Percentiles rank a stretch among this genome's conserved stretches.
Evolutionary conservation across 2,888 invertebrate genomes (phyloP).

Genomic region (Megamerina dolium): DNA sequence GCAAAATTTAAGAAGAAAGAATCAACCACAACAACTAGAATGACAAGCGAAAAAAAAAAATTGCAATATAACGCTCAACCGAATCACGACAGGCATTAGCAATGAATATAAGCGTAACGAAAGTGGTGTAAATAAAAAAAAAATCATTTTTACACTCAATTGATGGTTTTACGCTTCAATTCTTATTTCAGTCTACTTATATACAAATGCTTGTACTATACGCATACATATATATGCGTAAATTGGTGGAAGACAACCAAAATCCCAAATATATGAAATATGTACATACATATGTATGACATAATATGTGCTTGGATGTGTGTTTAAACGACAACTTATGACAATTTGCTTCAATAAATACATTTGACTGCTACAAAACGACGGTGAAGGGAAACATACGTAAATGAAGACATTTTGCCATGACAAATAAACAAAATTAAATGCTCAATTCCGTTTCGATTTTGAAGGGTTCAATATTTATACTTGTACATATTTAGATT

Average conservation of each 20-base stretch:
- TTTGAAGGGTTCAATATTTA: not conserved
- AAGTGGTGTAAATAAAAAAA: constrained; percentile 7
- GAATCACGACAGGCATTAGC: too few species aligned
- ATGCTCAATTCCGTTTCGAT: not conserved
- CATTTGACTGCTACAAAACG: too few species aligned
- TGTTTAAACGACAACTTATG: constrained; percentile 6
- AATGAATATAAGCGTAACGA: not conserved
- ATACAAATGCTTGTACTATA: constrained; percentile 12
- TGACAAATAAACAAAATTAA: not conserved
- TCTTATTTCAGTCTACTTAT: constrained; percentile 25
- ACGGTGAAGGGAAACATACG: too few species aligned
- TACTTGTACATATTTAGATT: not conserved
- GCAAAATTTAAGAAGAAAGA: constrained; percentile 17
- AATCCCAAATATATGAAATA: not conserved
- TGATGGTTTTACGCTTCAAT: constrained; percentile 42
- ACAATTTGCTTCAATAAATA: too few species aligned
- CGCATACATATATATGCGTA: not conserved
- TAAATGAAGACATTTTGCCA: too few species aligned
- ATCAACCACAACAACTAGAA: constrained; percentile 7
- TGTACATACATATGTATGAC: not conserved
- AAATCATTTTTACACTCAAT: constrained; percentile 40
- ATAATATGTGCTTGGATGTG: constrained; percentile 1
- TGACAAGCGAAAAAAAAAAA: constrained; percentile 17
- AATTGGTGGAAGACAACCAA: not conserved
- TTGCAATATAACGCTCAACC: constrained; percentile 2